Conservation (phyloP, 2,797 vertebrate species). For the Malurus splendens region DNA sequence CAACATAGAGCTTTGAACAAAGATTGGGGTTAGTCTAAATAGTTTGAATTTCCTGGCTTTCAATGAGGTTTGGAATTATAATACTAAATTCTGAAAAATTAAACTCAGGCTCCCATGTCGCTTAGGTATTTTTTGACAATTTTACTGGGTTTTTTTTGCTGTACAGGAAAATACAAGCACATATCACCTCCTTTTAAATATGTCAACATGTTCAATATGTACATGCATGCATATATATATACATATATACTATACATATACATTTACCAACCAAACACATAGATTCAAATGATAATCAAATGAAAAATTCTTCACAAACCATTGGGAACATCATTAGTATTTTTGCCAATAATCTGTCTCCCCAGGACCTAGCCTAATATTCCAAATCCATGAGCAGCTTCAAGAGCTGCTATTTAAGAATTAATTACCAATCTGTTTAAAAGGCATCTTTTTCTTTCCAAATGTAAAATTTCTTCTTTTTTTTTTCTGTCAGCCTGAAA, state of each 20-base stretch:
- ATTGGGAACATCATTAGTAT: slow-evolving; percentile 12
- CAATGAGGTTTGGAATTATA: background rate
- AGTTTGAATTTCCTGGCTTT: background rate
- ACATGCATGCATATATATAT: background rate
- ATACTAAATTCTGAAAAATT: background rate
- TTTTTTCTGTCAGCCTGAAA: background rate
- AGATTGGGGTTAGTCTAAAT: background rate
- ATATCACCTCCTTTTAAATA: background rate
- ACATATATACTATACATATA: background rate
- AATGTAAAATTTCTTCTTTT: background rate
- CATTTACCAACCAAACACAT: background rate
- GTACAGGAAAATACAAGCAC: background rate
- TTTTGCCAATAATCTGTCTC: slow-evolving; percentile 24
- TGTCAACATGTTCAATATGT: background rate
- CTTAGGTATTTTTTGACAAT: background rate
- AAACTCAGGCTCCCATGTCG: background rate
- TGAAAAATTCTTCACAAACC: background rate
- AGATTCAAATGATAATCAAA: background rate
- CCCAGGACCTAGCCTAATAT: slow-evolving; percentile 17
- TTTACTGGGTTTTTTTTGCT: background rate
- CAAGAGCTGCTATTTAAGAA: slow-evolving; percentile 40
- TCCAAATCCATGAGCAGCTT: slow-evolving; percentile 34
- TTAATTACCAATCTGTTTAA: slow-evolving; percentile 31
- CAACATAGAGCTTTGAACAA: background rate
- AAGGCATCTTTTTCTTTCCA: slow-evolving; percentile 2